Evolutionary conservation across 64 coral and sea anemone genomes (phyloP), one percentile per base, ranked within the genome.

Genomic region (Catalaphyllia jardinei): DNA sequence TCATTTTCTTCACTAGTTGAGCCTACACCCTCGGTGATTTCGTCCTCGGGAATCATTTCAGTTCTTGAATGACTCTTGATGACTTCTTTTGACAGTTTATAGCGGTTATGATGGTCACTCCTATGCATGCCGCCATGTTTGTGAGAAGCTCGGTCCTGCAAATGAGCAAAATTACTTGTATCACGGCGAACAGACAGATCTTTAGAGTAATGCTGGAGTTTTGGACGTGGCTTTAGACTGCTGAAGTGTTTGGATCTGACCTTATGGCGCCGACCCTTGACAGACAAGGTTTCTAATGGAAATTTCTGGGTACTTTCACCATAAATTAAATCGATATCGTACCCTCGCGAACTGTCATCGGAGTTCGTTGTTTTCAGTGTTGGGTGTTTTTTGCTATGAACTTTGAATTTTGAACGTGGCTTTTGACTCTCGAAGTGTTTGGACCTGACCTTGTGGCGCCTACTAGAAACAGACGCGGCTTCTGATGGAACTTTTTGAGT

Each of bases 141-240:
- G 11, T 8, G 14, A 28, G 62, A 31, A 71, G 15, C 22, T 27
- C 39, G 25, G 62, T 52, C 63, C 62, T 85, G 62, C 12, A 85
- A 85, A 85, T 85, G 63, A 39, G 62, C 33, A 85, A 71, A 71
- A 49, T 52, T 12, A 51, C 62, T 38, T 71, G 0, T 71, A 67
- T 38, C 24, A 50, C 71, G 38, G 71, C 19, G 28, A 24, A 16
- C 8, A 17, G 20, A 18, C 20, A 71, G 17, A 39, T 46, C 22
- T 16, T 85, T 71, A 3, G 22, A 3, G 24, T 22, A 20, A 67
- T 24, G 20, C 4, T 67, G 42, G 14, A 22, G 22, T 51, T 85
- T 85, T 42, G 71, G 19, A 1, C 9, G 62, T 12, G 28, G 31
- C 12, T 85, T 52, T 71, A 4, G 14, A 30, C 46, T 85, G 22